These are phyloP conservation scores for Coranthus polyacanthus DNA, from an alignment of 2,797 vertebrate species.

Conservation along the genomic window DNA sequence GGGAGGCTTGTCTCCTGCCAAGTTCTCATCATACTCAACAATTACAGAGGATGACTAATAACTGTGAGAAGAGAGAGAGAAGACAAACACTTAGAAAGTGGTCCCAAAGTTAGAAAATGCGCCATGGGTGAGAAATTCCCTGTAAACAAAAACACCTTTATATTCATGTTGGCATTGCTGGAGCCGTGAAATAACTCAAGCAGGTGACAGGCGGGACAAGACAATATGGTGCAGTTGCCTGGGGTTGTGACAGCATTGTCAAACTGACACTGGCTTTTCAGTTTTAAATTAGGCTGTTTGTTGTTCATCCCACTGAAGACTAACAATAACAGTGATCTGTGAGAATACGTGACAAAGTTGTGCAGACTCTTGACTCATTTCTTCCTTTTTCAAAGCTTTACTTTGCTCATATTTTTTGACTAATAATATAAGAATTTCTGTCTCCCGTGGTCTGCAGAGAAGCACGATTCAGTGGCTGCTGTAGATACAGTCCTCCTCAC, in stretches of 20 bases:
- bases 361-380: neutral
- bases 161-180: conserved; percentile 15
- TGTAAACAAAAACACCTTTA: conserved; percentile 44
- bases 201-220: conserved; percentile 51
- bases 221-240: conserved; percentile 21
- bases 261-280: neutral
- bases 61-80: conserved; percentile 47
- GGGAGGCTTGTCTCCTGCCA: conserved; percentile 60
- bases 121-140: conserved; percentile 34
- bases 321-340: conserved; percentile 19
- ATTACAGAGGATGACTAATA: conserved; percentile 68
- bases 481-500: conserved; percentile 42
- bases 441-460: conserved; percentile 1
- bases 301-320: conserved; percentile 8
- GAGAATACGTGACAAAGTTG: neutral
- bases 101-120: conserved; percentile 31
- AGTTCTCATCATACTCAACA: conserved; percentile 64
- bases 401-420: conserved; percentile 3
- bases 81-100: conserved; percentile 23
- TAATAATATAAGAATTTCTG: conserved; percentile 20
- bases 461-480: conserved; percentile 17
- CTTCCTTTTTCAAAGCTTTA: neutral
- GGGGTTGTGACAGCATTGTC: conserved; percentile 23
- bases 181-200: conserved; percentile 30
- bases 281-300: conserved; percentile 23